phyloP scores from a whole-genome alignment of 2,113 vertebrate genomes.

The Pterocles burchelli region DNA sequence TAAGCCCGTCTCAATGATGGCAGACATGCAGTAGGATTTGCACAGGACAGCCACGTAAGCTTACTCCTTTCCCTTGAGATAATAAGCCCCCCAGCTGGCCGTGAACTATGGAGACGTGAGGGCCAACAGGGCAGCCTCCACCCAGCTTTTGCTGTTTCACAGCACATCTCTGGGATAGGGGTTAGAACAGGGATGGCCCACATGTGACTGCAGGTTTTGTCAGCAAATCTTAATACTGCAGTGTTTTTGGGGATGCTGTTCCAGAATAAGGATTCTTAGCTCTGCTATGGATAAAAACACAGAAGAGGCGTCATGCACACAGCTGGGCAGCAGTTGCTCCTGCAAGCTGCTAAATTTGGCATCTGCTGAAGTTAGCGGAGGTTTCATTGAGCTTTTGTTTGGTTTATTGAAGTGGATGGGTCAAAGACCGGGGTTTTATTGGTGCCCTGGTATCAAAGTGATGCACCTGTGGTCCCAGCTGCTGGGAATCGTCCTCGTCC shows the following conservation, averaged over 20 bases:
- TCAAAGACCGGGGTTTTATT: neutral
- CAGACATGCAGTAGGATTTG: neutral
- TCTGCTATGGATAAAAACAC: neutral
- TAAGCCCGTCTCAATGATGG: neutral
- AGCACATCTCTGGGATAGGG: neutral
- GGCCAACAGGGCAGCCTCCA: neutral
- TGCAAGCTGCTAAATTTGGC: neutral
- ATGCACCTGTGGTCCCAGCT: neutral
- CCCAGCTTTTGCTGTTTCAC: neutral
- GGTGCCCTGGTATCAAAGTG: neutral
- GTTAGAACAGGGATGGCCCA: neutral
- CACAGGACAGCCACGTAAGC: neutral
- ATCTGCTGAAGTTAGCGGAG: neutral
- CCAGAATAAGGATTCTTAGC: neutral
- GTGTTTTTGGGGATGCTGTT: neutral
- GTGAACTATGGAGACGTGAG: neutral
- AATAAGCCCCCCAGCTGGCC: neutral
- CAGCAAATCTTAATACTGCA: neutral
- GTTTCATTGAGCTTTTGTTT: neutral
- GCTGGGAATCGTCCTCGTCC: neutral
- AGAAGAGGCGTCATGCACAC: neutral
- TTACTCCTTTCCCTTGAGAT: neutral
- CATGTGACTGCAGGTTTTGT: neutral
- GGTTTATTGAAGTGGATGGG: neutral
- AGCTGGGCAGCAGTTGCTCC: neutral